Evolutionary conservation across 2,113 vertebrate genomes (phyloP).

Genomic region (Hippocampus comes): DNA sequence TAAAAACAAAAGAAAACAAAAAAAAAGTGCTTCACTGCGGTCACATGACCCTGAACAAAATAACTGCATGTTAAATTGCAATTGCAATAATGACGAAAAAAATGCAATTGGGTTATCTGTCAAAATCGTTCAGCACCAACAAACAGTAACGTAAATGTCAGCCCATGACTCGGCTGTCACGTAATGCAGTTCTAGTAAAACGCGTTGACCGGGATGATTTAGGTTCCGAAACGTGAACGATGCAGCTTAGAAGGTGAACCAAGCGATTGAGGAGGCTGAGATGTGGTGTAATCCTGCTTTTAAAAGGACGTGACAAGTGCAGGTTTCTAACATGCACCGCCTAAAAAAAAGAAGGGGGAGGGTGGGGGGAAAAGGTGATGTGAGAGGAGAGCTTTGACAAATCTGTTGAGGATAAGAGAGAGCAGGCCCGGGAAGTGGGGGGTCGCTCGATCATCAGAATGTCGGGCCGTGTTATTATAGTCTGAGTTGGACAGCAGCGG

Average conservation of each 20-base stretch:
- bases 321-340: conserved; percentile 20
- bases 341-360: conserved; percentile 12
- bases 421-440: conserved; percentile 4
- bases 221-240: neutral
- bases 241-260: conserved; percentile 16
- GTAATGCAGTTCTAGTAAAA: neutral
- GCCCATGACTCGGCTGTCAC: neutral
- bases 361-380: conserved; percentile 11
- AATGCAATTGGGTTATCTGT: no score
- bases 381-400: conserved; percentile 39
- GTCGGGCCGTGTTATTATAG: conserved; percentile 55
- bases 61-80: no score
- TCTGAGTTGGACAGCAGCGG: conserved; percentile 54
- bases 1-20: no score
- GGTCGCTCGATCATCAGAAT: conserved; percentile 13
- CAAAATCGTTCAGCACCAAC: no score
- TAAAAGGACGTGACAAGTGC: conserved; percentile 29
- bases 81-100: no score
- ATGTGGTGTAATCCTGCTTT: conserved; percentile 32
- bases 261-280: conserved; percentile 29
- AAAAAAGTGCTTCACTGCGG: no score
- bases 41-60: no score
- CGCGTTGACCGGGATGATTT: neutral
- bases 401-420: conserved; percentile 43
- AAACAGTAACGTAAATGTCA: neutral